A percentile compares a stretch with the other conserved stretches of the same genome.
phyloP scores from a whole-genome alignment of 1,140 invertebrate species.

The Drosophila seguyi region DNA sequence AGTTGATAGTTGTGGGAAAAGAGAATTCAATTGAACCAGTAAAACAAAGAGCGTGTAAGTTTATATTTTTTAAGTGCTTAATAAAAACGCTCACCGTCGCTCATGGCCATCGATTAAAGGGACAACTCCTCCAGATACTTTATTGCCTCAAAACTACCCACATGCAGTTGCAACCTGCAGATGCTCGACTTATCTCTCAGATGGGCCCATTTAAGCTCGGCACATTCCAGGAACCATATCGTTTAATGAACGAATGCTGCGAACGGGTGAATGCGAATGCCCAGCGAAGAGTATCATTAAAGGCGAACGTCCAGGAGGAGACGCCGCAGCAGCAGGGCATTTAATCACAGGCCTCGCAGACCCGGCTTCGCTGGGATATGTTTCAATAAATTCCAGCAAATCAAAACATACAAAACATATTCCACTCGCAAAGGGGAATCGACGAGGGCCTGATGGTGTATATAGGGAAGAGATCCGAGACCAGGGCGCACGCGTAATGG shows the following conservation, averaged over 20 bases:
- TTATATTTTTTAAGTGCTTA: conserved; percentile 3
- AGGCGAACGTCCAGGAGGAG: conserved; percentile 30
- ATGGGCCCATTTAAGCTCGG: conserved; percentile 32
- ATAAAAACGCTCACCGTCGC: conserved; percentile 6
- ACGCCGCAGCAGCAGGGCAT: conserved; percentile 47
- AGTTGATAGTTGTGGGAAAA: conserved; percentile 35
- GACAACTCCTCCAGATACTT: conserved; percentile 8
- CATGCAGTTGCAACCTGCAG: conserved; percentile 42
- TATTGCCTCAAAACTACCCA: conserved; percentile 19
- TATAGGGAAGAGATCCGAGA: conserved; percentile 13
- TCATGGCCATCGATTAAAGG: conserved; percentile 23
- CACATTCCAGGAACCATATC: conserved; percentile 71
- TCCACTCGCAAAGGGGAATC: conserved; percentile 12
- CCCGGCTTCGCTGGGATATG: conserved; percentile 56
- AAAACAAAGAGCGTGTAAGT: background rate
- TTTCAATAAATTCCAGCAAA: conserved; percentile 81
- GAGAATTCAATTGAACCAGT: background rate
- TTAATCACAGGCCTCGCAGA: conserved; percentile 65
- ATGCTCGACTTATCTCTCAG: conserved; percentile 24
- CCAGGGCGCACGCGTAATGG: conserved; percentile 66
- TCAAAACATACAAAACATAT: conserved; percentile 64
- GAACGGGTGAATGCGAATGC: conserved; percentile 14
- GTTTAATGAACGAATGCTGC: conserved; percentile 54
- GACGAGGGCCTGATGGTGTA: background rate
- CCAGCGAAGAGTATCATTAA: conserved; percentile 63